These are phyloP conservation scores for Steatocranus sp. DNA, from an alignment of 2,797 vertebrate genomes.

Conservation along the genomic window DNA sequence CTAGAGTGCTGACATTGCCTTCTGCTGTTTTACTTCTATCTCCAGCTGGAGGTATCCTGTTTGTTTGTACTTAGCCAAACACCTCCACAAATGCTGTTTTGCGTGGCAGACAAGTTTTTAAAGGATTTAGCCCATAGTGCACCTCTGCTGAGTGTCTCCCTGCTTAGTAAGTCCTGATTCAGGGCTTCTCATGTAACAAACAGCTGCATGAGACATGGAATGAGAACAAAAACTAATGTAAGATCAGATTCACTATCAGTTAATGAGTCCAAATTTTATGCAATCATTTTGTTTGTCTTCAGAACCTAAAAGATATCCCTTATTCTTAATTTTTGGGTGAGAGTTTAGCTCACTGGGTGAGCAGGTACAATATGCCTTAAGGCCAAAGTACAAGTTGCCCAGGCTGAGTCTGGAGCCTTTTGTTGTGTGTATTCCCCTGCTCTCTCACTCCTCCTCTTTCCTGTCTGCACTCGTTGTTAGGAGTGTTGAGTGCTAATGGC, in stretches of 20 bases:
- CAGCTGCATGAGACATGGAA: background rate
- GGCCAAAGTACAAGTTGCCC: background rate
- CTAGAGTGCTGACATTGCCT: slow-evolving; percentile 23
- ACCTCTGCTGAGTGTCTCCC: background rate
- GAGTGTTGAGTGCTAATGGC: background rate
- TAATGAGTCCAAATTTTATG: background rate
- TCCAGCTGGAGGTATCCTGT: background rate
- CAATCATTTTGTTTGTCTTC: background rate
- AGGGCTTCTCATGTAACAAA: background rate
- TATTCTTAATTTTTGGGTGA: background rate
- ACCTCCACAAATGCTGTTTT: slow-evolving; percentile 44
- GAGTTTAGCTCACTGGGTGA: background rate
- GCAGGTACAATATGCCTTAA: background rate
- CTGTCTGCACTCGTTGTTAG: background rate
- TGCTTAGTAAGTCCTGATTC: background rate
- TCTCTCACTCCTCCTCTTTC: background rate
- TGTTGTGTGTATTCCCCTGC: background rate
- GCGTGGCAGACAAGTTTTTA: slow-evolving; percentile 39
- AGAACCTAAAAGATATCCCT: background rate
- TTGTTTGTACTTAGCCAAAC: slow-evolving; percentile 1
- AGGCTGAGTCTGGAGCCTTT: background rate
- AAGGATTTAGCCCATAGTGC: slow-evolving; percentile 32
- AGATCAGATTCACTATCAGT: background rate
- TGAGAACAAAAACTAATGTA: background rate
- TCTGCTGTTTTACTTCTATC: slow-evolving; percentile 4